Evolutionary conservation across 2,888 invertebrate species (phyloP), one percentile per base, ranked within the genome.

Genomic region (Spodoptera littoralis): DNA sequence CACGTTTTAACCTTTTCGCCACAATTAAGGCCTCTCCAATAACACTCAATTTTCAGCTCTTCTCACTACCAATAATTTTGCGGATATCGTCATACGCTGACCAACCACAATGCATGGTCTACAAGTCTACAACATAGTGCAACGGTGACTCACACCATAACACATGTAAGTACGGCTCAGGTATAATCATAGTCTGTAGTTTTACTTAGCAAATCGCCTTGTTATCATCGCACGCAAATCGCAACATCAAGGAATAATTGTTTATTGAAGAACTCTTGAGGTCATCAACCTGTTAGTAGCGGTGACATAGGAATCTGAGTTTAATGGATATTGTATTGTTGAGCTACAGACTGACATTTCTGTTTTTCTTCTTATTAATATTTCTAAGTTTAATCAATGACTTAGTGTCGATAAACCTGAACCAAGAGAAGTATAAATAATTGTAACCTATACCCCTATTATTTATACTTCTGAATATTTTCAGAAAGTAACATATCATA

Each of bases 191-290:
- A 42, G 55, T 27, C 49, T 13, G 47, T 60, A 49, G 55, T 60
- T 56, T 53, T 52, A 59, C 43, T 67, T 73, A 61, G 57, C 54
- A 61, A 70, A 70, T 68, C 56, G 61, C 54, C 69, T 59, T 45
- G 53, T 74, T 69, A 74, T 69, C 70, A 63, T 49, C 18, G 52
- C 75, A 56, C 56, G 58, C 42, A 57, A 62, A 71, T 69, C 70
- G 13, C 52, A 27, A 27, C 45, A 55, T 50, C 53, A 46, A 59
- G 46, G 52, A 53, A 63, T 73, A 63, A 73, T 73, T 71, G 52
- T 59, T 62, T 50, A 62, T 62, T 62, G 50, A 68, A 49, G 54
- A 55, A 58, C 11, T 57, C 13, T 13, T 47, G 24, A 59, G 60
- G 59, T 71, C 55, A 51, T 1, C 52, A 45, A 73, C 57, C 45